A percentile compares a stretch with the other conserved stretches of the same genome.
Evolutionary conservation across 1,140 invertebrate species (phyloP).

Genomic region (Bicyclus anynana): DNA sequence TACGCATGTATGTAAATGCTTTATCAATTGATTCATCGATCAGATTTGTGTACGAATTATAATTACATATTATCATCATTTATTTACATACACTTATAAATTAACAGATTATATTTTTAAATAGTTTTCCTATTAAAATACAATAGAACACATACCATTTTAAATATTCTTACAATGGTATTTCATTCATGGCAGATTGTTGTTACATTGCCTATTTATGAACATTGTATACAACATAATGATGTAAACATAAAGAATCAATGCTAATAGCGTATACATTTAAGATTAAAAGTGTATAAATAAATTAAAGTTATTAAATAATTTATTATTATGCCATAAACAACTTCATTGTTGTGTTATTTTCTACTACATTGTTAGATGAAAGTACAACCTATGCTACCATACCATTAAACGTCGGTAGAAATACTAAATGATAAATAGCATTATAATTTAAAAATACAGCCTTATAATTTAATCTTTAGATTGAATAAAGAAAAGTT

Average conservation of each 20-base stretch:
- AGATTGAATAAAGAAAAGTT: no score
- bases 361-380: no score
- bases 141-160: conserved; percentile 13
- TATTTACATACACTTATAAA: conserved; percentile 20
- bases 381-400: no score
- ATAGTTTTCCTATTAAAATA: conserved; percentile 14
- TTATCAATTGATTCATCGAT: conserved; percentile 1
- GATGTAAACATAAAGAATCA: not conserved
- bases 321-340: not conserved
- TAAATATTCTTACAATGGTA: conserved; percentile 5
- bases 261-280: not conserved
- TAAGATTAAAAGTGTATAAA: not conserved
- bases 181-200: not conserved
- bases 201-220: not conserved
- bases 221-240: not conserved
- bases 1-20: conserved; percentile 3
- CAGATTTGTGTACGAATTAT: not conserved
- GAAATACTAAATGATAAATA: no score
- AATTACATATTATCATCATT: not conserved
- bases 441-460: no score
- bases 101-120: conserved; percentile 10
- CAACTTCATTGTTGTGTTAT: not conserved
- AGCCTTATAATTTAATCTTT: no score
- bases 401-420: no score
- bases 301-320: not conserved